Evolutionary conservation across 92 coral and sea anemone genomes (phyloP).

Genomic region (Porites divaricata): DNA sequence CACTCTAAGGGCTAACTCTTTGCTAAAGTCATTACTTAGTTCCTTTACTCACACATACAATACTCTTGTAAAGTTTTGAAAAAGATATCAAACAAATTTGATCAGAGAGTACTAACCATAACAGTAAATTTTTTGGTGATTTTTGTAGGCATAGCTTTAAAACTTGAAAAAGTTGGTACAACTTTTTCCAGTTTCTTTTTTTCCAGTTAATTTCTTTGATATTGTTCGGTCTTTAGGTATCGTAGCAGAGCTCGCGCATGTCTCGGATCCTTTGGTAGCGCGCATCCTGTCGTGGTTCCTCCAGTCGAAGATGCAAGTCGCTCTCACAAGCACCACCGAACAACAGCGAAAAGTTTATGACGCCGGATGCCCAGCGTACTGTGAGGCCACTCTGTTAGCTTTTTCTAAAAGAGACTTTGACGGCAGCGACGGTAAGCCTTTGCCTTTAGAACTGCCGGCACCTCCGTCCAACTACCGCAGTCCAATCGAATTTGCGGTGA

Average conservation of each 20-base stretch:
- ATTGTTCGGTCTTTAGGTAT: conserved; percentile 45
- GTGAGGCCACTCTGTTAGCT: conserved; percentile 82
- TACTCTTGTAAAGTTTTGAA: too few species aligned
- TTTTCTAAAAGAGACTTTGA: conserved; percentile 72
- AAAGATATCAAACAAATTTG: too few species aligned
- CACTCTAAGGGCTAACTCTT: too few species aligned
- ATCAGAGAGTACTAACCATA: too few species aligned
- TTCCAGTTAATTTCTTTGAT: too few species aligned
- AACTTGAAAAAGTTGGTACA: too few species aligned
- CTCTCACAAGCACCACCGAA: conserved; percentile 75
- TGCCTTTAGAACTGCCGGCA: conserved; percentile 77
- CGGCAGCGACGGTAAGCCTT: conserved; percentile 68
- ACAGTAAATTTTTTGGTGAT: too few species aligned
- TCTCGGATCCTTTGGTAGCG: conserved; percentile 71
- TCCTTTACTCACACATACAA: too few species aligned
- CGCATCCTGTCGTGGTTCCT: conserved; percentile 84
- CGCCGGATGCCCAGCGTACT: conserved; percentile 78
- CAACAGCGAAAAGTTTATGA: conserved; percentile 89
- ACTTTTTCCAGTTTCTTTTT: too few species aligned
- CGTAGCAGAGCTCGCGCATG: conserved; percentile 84
- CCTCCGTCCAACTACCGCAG: conserved; percentile 77
- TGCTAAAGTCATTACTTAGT: too few species aligned
- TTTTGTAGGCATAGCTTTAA: too few species aligned
- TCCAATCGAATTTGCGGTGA: conserved; percentile 83
- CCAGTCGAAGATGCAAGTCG: conserved; percentile 80